Percentiles rank a stretch among this genome's conserved stretches.
Evolutionary conservation across 2,888 invertebrate species (phyloP).

Genomic region (Proisotoma minuta): DNA sequence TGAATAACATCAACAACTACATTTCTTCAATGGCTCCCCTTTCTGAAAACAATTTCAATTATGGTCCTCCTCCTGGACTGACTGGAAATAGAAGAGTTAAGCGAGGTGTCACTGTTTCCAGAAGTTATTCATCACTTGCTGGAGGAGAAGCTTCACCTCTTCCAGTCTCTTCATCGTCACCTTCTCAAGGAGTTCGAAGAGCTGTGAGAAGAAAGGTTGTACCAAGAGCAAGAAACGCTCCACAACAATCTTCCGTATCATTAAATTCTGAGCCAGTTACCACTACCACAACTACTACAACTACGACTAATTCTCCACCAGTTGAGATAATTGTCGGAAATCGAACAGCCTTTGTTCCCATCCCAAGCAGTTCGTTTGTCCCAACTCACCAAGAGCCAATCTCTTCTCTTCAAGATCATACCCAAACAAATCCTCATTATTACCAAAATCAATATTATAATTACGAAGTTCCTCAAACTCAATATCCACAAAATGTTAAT

Average conservation of each 20-base stretch:
- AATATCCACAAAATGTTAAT: background rate
- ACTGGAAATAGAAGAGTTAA: constrained; percentile 38
- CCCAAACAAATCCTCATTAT: background rate
- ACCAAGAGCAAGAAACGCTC: constrained; percentile 21
- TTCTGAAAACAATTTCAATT: constrained; percentile 22
- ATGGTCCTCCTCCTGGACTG: constrained; percentile 28
- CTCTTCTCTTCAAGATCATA: background rate
- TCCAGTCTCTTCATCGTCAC: background rate
- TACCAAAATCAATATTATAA: constrained; percentile 10
- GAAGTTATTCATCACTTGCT: constrained; percentile 29
- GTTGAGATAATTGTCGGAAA: background rate
- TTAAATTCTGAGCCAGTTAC: background rate
- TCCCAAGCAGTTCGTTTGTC: background rate
- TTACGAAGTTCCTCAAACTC: background rate
- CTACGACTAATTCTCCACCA: constrained; percentile 18
- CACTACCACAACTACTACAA: constrained; percentile 3
- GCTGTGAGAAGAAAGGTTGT: constrained; percentile 18
- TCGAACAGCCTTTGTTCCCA: background rate
- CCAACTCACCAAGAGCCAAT: background rate
- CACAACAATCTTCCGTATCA: constrained; percentile 9
- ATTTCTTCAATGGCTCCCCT: constrained; percentile 35
- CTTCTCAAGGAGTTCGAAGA: constrained; percentile 3
- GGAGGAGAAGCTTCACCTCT: constrained; percentile 3
- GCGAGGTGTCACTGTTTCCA: constrained; percentile 35
- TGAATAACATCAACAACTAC: constrained; percentile 31